Percentiles rank a stretch among this genome's conserved stretches.
Evolutionary conservation across 2,113 vertebrate genomes (phyloP).

Genomic region (Dryoscopus gambensis): DNA sequence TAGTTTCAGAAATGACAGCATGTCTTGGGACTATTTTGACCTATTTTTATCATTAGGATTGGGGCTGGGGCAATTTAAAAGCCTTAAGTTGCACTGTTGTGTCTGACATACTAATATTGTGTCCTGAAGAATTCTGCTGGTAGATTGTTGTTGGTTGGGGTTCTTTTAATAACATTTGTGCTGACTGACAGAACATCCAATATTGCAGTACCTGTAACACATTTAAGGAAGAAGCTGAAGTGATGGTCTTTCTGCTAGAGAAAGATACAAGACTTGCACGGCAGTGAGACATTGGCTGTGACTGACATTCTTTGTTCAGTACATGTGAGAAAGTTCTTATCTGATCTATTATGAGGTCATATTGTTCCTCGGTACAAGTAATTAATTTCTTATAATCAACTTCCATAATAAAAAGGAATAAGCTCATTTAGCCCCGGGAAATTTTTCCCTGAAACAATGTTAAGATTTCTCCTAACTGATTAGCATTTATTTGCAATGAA

Average conservation of each 20-base stretch:
- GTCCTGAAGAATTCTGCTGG: not conserved
- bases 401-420: not conserved
- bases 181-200: not conserved
- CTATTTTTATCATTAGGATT: not conserved
- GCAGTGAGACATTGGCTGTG: not conserved
- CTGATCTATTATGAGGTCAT: not conserved
- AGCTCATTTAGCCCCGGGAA: not conserved
- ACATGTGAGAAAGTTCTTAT: not conserved
- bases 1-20: not conserved
- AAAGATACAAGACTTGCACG: not conserved
- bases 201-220: not conserved
- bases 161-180: not conserved
- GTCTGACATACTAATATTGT: not conserved
- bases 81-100: not conserved
- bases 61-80: not conserved
- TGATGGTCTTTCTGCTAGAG: not conserved
- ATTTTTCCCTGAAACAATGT: not conserved
- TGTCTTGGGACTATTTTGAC: not conserved
- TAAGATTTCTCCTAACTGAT: not conserved
- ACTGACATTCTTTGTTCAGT: not conserved
- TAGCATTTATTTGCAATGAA: not conserved
- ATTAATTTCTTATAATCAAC: not conserved
- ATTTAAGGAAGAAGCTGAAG: not conserved
- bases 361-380: not conserved
- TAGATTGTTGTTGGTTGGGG: not conserved